Conservation (phyloP, 2,113 vertebrate genomes). For the Xenopus laevis region DNA sequence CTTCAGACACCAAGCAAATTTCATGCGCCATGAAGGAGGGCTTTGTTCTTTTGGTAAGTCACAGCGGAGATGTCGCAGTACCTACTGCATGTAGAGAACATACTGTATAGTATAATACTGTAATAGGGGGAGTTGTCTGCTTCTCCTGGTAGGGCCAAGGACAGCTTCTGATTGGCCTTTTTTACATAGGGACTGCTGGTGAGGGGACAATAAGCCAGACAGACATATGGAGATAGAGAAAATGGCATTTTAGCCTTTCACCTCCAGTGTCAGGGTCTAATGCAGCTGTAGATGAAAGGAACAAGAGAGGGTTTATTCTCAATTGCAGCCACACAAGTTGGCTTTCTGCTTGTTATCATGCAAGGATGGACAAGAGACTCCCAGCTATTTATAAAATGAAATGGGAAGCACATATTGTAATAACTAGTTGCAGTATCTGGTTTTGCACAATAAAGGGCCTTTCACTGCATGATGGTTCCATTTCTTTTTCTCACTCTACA, state of each 20-base stretch:
- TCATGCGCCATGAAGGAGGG: background rate
- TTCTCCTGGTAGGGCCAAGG: background rate
- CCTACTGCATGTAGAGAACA: background rate
- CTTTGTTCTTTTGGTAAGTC: background rate
- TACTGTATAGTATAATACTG: background rate
- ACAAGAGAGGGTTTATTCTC: too few species aligned
- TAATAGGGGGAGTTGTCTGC: background rate
- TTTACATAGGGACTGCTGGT: constrained; percentile 2
- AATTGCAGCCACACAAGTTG: too few species aligned
- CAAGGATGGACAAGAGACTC: too few species aligned
- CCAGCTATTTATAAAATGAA: too few species aligned
- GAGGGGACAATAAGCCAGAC: background rate
- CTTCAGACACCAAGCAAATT: background rate
- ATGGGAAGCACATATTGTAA: too few species aligned
- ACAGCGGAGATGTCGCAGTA: background rate
- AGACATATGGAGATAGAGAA: background rate
- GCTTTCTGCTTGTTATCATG: too few species aligned
- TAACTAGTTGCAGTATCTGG: too few species aligned
- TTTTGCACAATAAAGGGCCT: too few species aligned
- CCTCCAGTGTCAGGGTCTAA: background rate
- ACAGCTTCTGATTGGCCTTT: background rate
- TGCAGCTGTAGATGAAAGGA: constrained; percentile 5
- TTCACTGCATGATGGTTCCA: too few species aligned
- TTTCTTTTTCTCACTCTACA: too few species aligned
- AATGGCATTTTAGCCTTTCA: background rate